phyloP scores from a whole-genome alignment of 2,113 vertebrate species.

The Oncorhynchus masou region DNA sequence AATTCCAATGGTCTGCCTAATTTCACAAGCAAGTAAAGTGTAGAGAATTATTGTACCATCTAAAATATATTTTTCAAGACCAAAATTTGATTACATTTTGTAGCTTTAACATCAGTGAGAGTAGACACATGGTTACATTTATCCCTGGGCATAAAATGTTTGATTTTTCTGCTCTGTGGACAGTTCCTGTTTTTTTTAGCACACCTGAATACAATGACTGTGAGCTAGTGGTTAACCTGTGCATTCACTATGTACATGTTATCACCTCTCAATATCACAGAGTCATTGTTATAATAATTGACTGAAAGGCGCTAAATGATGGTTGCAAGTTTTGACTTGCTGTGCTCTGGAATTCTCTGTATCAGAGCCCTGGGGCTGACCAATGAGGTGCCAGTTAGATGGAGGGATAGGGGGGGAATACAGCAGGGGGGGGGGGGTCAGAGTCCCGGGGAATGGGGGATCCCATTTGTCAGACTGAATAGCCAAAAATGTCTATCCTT shows the following conservation, averaged over 20 bases:
- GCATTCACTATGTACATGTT: constrained; percentile 8
- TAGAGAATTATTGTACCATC: too few relatives aligned
- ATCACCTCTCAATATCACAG: constrained; percentile 1
- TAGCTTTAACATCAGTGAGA: not conserved
- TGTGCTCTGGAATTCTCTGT: constrained; percentile 2
- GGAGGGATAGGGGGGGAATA: not conserved
- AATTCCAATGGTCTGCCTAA: too few relatives aligned
- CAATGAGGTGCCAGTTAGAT: not conserved
- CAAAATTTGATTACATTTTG: too few relatives aligned
- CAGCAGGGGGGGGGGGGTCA: not conserved
- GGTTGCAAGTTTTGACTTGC: constrained; percentile 30
- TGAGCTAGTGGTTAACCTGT: not conserved
- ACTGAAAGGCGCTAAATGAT: not conserved
- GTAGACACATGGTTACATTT: not conserved
- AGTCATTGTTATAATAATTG: constrained; percentile 25
- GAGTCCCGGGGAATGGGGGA: not conserved
- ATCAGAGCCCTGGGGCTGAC: not conserved
- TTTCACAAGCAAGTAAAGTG: too few relatives aligned
- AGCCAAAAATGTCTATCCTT: not conserved
- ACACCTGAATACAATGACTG: not conserved
- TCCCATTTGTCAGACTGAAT: not conserved
- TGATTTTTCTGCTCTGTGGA: not conserved
- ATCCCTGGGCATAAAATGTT: not conserved
- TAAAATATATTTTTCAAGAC: too few relatives aligned
- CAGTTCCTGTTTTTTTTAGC: not conserved